These are phyloP conservation scores for Pandion haliaetus DNA, from an alignment of 2,113 vertebrate species.

Conservation along the genomic window DNA sequence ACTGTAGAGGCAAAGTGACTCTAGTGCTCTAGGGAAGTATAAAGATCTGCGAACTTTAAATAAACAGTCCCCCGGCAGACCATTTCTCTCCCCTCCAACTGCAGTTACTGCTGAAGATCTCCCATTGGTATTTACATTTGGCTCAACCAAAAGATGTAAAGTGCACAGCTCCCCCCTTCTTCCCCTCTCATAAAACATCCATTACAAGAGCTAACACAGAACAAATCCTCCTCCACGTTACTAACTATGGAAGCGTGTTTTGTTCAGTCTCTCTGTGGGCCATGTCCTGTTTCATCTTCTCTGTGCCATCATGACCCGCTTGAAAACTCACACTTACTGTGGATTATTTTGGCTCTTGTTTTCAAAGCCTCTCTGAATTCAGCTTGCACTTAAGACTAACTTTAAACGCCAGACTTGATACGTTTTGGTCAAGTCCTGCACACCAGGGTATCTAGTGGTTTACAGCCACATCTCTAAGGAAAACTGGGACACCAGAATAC, in stretches of 20 bases:
- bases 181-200: conserved; percentile 33
- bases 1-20: conserved; percentile 39
- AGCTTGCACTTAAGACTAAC: neutral
- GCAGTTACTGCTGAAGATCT: conserved; percentile 38
- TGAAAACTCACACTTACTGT: neutral
- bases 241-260: neutral
- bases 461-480: neutral
- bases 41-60: neutral
- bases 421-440: neutral
- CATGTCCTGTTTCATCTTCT: neutral
- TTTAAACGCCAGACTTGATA: neutral
- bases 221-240: neutral
- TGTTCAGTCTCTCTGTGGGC: neutral
- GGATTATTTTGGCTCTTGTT: neutral
- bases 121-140: conserved; percentile 60
- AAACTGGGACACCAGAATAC: neutral
- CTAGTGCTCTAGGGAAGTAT: conserved; percentile 23
- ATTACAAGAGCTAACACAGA: conserved; percentile 18
- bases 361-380: conserved; percentile 8
- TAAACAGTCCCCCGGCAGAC: conserved; percentile 26
- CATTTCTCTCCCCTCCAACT: neutral
- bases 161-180: conserved; percentile 43
- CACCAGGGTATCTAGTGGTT: neutral
- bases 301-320: neutral
- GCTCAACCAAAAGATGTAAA: conserved; percentile 63